phyloP scores from a whole-genome alignment of 2,797 vertebrate species.

The Buceros bicornis region DNA sequence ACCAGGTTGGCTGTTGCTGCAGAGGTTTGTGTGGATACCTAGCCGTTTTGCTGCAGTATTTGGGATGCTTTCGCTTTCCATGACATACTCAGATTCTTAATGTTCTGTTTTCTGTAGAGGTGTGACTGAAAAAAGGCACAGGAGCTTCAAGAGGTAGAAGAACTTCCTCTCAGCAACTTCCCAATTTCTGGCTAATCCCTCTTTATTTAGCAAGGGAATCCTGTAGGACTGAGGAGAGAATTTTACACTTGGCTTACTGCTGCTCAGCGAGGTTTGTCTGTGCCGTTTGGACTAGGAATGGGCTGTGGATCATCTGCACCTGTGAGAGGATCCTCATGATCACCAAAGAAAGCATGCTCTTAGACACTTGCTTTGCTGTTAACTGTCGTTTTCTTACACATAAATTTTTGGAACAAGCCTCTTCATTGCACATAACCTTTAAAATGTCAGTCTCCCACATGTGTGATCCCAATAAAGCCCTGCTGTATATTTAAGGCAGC shows the following conservation, averaged over 20 bases:
- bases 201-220: constrained; percentile 53
- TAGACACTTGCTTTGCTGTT: neutral
- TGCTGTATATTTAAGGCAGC: constrained; percentile 22
- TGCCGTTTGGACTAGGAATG: neutral
- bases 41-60: neutral
- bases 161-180: constrained; percentile 13
- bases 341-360: neutral
- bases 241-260: neutral
- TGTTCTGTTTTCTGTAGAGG: neutral
- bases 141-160: constrained; percentile 42
- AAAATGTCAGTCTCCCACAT: constrained; percentile 13
- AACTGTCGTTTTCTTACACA: neutral
- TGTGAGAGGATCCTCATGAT: neutral
- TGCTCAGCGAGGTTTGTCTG: neutral
- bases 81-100: neutral
- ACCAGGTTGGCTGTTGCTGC: constrained; percentile 1
- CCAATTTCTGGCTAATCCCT: neutral
- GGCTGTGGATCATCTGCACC: neutral
- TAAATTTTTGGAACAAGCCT: constrained; percentile 33
- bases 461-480: constrained; percentile 27
- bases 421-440: constrained; percentile 39
- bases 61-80: constrained; percentile 14
- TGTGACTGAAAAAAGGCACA: neutral
- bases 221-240: neutral
- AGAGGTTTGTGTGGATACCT: neutral